These are phyloP conservation scores for Clarias pachynema DNA, from an alignment of 2,797 vertebrate genomes.

Conservation along the genomic window DNA sequence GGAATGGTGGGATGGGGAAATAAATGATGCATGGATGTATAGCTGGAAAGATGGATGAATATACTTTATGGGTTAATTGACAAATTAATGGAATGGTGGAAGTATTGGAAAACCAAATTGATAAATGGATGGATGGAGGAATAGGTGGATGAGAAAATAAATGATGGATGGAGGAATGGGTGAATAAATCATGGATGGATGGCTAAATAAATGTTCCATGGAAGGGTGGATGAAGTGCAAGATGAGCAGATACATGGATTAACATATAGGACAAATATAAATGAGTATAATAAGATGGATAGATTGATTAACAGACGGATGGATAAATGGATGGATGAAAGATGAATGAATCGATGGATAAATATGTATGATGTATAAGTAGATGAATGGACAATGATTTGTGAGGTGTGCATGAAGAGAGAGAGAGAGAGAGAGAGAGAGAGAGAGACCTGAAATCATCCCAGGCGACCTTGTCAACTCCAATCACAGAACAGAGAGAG, in stretches of 20 bases:
- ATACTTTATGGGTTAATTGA: background rate
- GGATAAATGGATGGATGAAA: background rate
- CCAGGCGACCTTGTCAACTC: slow-evolving; percentile 8
- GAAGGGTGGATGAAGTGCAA: background rate
- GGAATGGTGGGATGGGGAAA: background rate
- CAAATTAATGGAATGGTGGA: background rate
- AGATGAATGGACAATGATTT: background rate
- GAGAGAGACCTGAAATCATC: background rate
- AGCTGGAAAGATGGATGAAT: background rate
- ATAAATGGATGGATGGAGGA: background rate
- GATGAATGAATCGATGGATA: background rate
- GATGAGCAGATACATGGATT: background rate
- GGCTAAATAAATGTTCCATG: background rate
- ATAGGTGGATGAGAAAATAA: too few species aligned
- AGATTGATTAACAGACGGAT: background rate
- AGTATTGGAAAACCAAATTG: background rate
- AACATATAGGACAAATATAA: background rate
- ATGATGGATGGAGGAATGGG: too few species aligned
- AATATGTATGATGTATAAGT: too few species aligned
- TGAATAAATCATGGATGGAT: too few species aligned
- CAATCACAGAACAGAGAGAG: background rate
- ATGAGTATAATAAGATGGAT: background rate
- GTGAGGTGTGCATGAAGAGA: background rate
- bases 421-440: background rate
- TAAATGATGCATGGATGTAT: background rate